These are phyloP conservation scores for Pachycephus smyrnensis DNA, from an alignment of 2,888 invertebrate genomes.

Conservation along the genomic window DNA sequence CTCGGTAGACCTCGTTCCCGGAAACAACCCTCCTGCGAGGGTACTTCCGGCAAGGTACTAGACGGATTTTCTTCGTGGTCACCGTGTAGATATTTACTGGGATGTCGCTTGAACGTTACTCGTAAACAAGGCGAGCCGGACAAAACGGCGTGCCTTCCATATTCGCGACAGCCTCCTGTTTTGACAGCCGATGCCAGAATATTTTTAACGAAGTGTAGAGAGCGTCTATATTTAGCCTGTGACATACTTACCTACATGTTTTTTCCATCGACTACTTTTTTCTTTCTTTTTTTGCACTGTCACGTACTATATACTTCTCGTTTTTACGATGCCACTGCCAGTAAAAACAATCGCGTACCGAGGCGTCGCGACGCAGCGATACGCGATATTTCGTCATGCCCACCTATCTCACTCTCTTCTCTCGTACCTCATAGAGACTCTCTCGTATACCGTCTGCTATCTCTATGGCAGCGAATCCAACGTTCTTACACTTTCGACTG, in stretches of 20 bases:
- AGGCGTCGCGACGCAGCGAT: not conserved
- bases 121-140: not conserved
- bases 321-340: not conserved
- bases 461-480: not conserved
- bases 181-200: slow-evolving; percentile 10
- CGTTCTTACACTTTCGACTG: not conserved
- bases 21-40: not conserved
- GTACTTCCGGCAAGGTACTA: not conserved
- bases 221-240: slow-evolving; percentile 19
- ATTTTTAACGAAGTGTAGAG: slow-evolving; percentile 3
- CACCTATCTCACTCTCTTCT: not conserved
- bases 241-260: slow-evolving; percentile 23
- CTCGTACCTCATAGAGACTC: not conserved
- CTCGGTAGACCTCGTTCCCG: not conserved
- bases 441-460: not conserved
- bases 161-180: slow-evolving; percentile 6
- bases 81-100: not conserved
- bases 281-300: not conserved
- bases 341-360: not conserved
- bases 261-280: not conserved
- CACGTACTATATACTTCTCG: not conserved
- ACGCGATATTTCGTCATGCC: not conserved
- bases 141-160: not conserved
- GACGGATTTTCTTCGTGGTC: not conserved
- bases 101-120: not conserved